Evolutionary conservation across 64 coral and sea anemone genomes (phyloP).

Genomic region (Stylophora pistillata): DNA sequence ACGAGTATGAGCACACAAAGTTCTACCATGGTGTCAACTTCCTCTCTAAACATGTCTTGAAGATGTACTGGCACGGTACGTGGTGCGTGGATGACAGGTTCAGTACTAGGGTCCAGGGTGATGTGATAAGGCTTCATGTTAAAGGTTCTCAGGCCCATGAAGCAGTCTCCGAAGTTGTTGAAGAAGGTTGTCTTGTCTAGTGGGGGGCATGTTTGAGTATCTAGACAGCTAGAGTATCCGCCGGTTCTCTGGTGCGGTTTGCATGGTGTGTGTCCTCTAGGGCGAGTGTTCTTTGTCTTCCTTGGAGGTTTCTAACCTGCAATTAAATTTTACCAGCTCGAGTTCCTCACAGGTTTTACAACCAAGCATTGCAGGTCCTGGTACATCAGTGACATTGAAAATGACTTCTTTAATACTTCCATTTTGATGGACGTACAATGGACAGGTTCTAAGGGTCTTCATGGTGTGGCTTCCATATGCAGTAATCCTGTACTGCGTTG

Average conservation of each 20-base stretch:
- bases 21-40: conserved; percentile 63
- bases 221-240: background rate
- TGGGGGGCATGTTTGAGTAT: background rate
- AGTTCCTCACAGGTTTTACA: conserved; percentile 61
- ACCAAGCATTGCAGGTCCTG: conserved; percentile 48
- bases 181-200: conserved; percentile 33
- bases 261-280: background rate
- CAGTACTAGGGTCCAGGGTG: conserved; percentile 8
- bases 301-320: background rate
- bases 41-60: conserved; percentile 28
- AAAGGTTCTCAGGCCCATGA: conserved; percentile 51
- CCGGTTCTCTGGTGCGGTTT: background rate
- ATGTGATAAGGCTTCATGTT: conserved; percentile 78
- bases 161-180: conserved; percentile 17
- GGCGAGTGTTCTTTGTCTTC: background rate
- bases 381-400: conserved; percentile 70
- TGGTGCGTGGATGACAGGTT: conserved; percentile 44
- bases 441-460: conserved; percentile 53
- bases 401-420: conserved; percentile 9
- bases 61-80: conserved; percentile 42
- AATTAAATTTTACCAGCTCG: conserved; percentile 42
- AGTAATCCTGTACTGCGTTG: conserved; percentile 47
- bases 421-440: conserved; percentile 66
- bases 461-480: conserved; percentile 63
- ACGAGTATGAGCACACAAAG: conserved; percentile 55